phyloP scores from a whole-genome alignment of 2,113 vertebrate genomes.

The Psilopsiagon aymara region DNA sequence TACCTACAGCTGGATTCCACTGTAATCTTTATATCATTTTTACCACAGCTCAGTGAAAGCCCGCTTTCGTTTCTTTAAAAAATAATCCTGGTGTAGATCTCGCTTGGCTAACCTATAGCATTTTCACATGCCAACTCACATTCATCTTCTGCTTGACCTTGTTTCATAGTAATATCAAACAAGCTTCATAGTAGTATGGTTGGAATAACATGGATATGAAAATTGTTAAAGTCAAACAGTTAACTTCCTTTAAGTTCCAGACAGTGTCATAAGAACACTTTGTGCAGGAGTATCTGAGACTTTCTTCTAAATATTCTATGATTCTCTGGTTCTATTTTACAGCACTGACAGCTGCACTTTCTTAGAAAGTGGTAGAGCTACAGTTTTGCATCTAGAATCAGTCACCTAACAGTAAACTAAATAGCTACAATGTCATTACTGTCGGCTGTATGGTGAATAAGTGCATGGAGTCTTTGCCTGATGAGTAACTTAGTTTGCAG shows the following conservation, averaged over 20 bases:
- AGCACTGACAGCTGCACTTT: neutral
- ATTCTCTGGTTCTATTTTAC: neutral
- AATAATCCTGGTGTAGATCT: neutral
- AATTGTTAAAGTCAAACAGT: neutral
- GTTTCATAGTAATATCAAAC: neutral
- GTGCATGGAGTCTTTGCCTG: neutral
- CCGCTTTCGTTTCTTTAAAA: neutral
- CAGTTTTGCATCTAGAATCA: neutral
- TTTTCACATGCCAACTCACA: neutral
- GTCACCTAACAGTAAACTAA: neutral
- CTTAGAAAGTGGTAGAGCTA: neutral
- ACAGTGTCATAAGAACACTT: neutral
- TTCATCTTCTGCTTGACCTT: neutral
- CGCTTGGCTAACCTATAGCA: neutral
- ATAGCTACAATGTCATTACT: neutral
- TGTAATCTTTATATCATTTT: neutral
- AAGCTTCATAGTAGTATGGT: neutral
- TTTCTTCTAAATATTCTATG: neutral
- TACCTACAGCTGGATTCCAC: neutral
- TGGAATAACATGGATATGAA: neutral
- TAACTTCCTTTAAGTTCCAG: neutral
- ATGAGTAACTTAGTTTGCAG: slow-evolving; percentile 49
- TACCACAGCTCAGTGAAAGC: neutral
- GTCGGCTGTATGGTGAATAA: neutral
- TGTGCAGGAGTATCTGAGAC: neutral